Base-by-base conservation (phyloP, 2,888 invertebrate species). In the Cantharis flavilabris region DNA sequence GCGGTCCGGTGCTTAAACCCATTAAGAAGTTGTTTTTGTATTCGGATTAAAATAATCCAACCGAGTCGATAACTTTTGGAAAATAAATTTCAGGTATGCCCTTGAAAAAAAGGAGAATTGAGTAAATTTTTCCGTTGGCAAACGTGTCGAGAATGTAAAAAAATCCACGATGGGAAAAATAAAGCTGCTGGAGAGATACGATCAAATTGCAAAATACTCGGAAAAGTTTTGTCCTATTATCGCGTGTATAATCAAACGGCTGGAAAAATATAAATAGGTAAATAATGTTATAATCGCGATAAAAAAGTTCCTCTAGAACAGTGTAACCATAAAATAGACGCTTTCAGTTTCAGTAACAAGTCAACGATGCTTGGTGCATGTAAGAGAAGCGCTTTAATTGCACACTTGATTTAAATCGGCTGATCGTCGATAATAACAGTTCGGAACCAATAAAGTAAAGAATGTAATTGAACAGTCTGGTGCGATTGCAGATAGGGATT, bases 381-480 rank as follows among this genome's bases (percentile, higher is more conserved):
- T 73, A 69, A 62, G 69, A 26, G 70, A 70, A 70, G 33, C 33
- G 33, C 70, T 67, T 75, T 75, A 75, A 75, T 75, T 75, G 75
- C 75, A 33, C 70, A 30, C 33, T 71, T 75, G 75, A 75, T 71
- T 75, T 75, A 75, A 75, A 75, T 75, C 71, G 71, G 62, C 33
- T 67, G 75, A 76, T 76, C 72, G 16, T 23, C 76, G 76, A 76
- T 72, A 76, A 76, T 75, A 76, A 72, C 76, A 72, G 72, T 72
- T 69, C 72, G 72, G 70, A 76, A 72, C 71, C 69, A 76, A 76
- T 76, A 76, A 76, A 76, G 72, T 76, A 76, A 76, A 76, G 76
- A 72, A 76, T 69, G 76, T 72, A 76, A 76, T 76, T 76, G 72
- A 76, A 72, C 76, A 67, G 71, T 71, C 75, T 70, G 28, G 71